Evolutionary conservation across 2,888 invertebrate genomes (phyloP), one percentile per base, ranked within the genome.

Genomic region (Thymelicus acteon): DNA sequence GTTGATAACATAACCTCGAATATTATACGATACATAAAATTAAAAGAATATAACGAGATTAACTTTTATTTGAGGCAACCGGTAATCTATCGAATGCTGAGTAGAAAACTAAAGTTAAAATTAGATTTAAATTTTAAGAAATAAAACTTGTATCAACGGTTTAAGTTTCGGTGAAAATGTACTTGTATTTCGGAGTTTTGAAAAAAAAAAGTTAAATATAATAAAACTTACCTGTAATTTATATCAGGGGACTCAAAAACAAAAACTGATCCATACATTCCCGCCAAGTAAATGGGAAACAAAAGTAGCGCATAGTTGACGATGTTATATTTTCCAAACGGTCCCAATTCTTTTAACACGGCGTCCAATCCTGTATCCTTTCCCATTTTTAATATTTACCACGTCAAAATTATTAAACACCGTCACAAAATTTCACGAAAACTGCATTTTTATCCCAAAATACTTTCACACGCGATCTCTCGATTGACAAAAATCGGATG

Each of bases 231-330:
- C 93, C 93, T 88, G 79, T 93, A 92, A 65, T 77, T 74, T 37
- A 93, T 83, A 75, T 92, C 90, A 0, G 87, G 75, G 0, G 93
- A 92, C 78, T 93, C 93, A 70, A 93, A 93, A n/a, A 93, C 87
- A 66, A 83, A 93, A 0, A 89, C 86, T 0, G 90, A 87, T 57
- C 91, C 93, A 68, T 84, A 93, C 87, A 93, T 88, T 80, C 92
- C 93, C 74, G 93, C 90, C 80, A 93, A 85, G 81, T 82, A 92
- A 49, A 92, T 89, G 0, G 93, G 93, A 60, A 91, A 90, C 37
- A 93, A 75, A 1, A 90, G 77, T 12, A 93, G 77, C 0, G 89
- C 88, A 85, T 92, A 93, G 72, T 92, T 93, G 73, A 92, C 76
- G 13, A 93, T 77, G 58, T 93, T 92, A 74, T 87, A 93, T 72